A percentile compares a stretch with the other conserved stretches of the same genome.
These are phyloP conservation scores for Dromiciops gliroides DNA, from an alignment of 2,113 vertebrate genomes.

Conservation along the genomic window DNA sequence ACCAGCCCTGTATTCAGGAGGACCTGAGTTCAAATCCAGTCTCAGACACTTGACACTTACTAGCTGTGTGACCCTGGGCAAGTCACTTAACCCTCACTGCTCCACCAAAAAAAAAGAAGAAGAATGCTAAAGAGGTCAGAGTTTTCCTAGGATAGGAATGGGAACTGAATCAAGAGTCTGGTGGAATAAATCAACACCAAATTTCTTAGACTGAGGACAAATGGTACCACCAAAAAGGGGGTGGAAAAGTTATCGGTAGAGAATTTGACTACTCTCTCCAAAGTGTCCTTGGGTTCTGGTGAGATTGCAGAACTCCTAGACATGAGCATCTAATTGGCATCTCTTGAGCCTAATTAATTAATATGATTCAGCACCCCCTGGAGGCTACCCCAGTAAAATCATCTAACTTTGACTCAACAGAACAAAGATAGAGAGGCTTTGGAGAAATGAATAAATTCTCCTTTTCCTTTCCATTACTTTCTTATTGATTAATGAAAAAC, in stretches of 20 bases:
- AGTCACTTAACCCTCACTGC: too few relatives aligned
- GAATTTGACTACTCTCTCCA: neutral
- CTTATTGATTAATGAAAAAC: neutral
- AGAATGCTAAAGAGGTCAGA: too few relatives aligned
- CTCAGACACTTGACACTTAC: too few relatives aligned
- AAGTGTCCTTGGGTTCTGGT: neutral
- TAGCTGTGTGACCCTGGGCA: too few relatives aligned
- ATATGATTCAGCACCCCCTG: neutral
- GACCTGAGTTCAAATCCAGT: too few relatives aligned
- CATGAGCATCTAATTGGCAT: neutral
- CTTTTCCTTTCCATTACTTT: neutral
- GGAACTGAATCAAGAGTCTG: too few relatives aligned
- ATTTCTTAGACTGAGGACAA: neutral
- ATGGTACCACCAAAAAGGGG: neutral
- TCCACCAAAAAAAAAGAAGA: too few relatives aligned
- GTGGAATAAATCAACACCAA: neutral
- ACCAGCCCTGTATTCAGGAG: too few relatives aligned
- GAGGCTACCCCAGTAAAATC: neutral
- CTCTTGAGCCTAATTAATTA: neutral
- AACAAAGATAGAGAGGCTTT: neutral
- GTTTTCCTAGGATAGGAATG: too few relatives aligned
- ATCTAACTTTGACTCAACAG: conserved; percentile 3
- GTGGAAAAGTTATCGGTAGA: neutral
- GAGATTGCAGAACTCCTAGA: neutral
- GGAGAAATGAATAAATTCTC: neutral